Base-by-base conservation (phyloP, 2,888 invertebrate species). In the Leucoma salicis region DNA sequence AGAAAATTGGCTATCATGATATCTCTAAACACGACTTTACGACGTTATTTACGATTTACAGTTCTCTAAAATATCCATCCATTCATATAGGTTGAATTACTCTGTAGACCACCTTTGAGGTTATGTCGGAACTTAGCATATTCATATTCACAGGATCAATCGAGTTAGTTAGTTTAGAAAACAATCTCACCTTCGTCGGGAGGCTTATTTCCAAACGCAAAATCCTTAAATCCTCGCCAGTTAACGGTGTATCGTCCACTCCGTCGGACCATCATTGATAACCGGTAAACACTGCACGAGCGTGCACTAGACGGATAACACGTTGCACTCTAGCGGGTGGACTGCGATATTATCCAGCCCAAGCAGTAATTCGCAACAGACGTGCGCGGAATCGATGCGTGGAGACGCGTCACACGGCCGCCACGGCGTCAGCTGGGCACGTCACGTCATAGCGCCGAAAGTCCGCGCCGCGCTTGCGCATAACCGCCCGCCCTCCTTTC, bases 201-300 rank as follows among this genome's bases (percentile, higher is more conserved):
- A 45, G 89, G 88, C 62, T 87, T 87, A 71, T 78, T 87, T 35
- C 84, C 84, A 55, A 85, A 74, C 31, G 84, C 70, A 60, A 84
- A 85, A 56, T 90, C 90, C 64, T 77, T 81, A 72, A 89, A 88
- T 37, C 90, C 90, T 59, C 90, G 78, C 85, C 88, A 88, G 72
- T 88, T 90, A 59, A 89, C 89, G 47, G 88, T 88, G 70, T 90
- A 90, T 27, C 90, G 83, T 56, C 90, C 90, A 72, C 88, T 86
- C 60, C 89, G 84, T 71, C 90, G 75, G 61, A 86, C 89, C 79
- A 90, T 90, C 90, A 90, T 90, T 57, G 71, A 63, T 58, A 65
- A 37, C 46, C 38, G 48, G 56, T 55, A 53, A 57, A 54, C 59
- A 61, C 52, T 45, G 57, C 59, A 49, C 53, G 5, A 49, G 51